A percentile compares a stretch with the other conserved stretches of the same genome.
phyloP scores from a whole-genome alignment of 2,888 invertebrate species.

The Himalopsyche tibetana region DNA sequence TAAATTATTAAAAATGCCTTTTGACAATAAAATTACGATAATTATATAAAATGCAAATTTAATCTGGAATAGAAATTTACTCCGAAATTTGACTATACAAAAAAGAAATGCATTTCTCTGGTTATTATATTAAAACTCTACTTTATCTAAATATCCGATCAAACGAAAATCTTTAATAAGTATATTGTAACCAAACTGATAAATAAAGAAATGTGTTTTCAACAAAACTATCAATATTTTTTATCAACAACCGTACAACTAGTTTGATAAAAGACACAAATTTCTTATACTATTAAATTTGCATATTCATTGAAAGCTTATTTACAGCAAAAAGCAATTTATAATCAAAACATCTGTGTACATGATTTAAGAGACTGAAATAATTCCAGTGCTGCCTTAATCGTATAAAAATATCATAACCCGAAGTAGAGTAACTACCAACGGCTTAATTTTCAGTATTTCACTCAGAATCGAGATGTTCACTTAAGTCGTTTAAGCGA shows the following conservation, averaged over 20 bases:
- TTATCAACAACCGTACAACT: conserved; percentile 52
- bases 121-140: conserved; percentile 56
- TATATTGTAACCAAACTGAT: conserved; percentile 52
- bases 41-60: conserved; percentile 55
- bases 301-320: conserved; percentile 53
- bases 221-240: conserved; percentile 47
- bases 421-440: not conserved
- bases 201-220: conserved; percentile 44
- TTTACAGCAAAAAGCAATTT: conserved; percentile 59
- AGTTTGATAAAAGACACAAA: conserved; percentile 51
- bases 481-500: conserved; percentile 71
- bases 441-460: conserved; percentile 55
- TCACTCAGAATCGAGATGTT: conserved; percentile 65
- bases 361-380: not conserved
- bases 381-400: conserved; percentile 29
- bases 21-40: conserved; percentile 50
- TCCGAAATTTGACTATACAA: conserved; percentile 56
- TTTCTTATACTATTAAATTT: conserved; percentile 44
- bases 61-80: conserved; percentile 53
- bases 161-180: conserved; percentile 37
- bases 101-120: conserved; percentile 59
- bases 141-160: conserved; percentile 55
- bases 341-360: not conserved
- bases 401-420: conserved; percentile 7
- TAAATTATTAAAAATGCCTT: conserved; percentile 62